Evolutionary conservation across 2,888 invertebrate species (phyloP), one percentile per base, ranked within the genome.

Genomic region (Zygogramma bicolorata): DNA sequence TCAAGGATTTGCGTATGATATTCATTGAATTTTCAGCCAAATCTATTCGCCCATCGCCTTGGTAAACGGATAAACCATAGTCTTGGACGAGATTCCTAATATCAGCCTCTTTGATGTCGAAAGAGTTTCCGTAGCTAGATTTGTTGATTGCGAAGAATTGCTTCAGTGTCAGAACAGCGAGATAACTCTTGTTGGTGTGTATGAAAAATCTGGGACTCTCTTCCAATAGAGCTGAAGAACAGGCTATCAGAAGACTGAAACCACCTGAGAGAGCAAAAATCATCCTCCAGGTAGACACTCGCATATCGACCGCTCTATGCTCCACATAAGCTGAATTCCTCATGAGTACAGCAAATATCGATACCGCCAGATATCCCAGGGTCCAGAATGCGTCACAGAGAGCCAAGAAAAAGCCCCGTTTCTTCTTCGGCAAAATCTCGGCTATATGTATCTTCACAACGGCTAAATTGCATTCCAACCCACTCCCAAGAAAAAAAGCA

Each of bases 111-210:
- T 73, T 80, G 18, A 88, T 87, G 66, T 84, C 80, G 76, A 85
- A 88, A 58, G 85, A 84, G 65, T 87, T 86, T 20, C 84, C 84
- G 74, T 88, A 87, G 74, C 82, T 85, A 1, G 88, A 88, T 76
- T 84, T 86, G 77, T 89, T 89, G 58, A 89, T 86, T 13, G 89
- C 87, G 76, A 86, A 89, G 27, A 88, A 88, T 73, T 88, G 86
- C 74, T 86, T 88, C 2, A 89, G 75, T 3, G 87, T 82, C 18
- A 82, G 70, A 1, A 86, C 63, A 1, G 88, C 88, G 68, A 86
- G 80, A 31, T 82, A 82, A 27, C 82, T 80, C 40, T 84, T 83
- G 68, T 84, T 84, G 34, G 81, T 81, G 61, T 85, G 85, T 3
- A 89, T 76, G 27, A 87, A 82, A 76, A 84, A 87, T 68, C 89